phyloP scores from a whole-genome alignment of 2,888 invertebrate genomes.

The Lymantria monacha region DNA sequence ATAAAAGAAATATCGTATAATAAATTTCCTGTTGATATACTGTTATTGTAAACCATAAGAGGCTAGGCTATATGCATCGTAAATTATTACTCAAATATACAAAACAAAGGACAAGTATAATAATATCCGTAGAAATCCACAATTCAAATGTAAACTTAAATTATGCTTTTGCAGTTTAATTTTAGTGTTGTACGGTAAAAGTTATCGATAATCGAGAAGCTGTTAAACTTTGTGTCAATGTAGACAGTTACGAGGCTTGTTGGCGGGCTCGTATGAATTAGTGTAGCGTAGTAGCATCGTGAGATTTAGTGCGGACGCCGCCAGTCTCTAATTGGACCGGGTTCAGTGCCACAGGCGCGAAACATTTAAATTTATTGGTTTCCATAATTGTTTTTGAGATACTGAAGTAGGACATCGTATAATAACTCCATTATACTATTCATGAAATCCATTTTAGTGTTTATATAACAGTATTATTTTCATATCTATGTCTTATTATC shows the following conservation, averaged over 20 bases:
- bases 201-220: constrained; percentile 65
- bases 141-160: neutral
- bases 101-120: no score
- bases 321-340: constrained; percentile 75
- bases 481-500: no score
- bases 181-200: constrained; percentile 46
- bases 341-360: constrained; percentile 73
- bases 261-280: constrained; percentile 75
- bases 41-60: no score
- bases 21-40: no score
- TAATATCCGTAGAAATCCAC: no score
- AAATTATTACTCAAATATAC: no score
- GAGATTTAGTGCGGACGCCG: constrained; percentile 76
- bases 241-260: constrained; percentile 66
- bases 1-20: no score
- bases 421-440: constrained; percentile 47
- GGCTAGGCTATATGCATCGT: no score
- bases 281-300: constrained; percentile 76
- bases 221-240: constrained; percentile 65
- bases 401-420: constrained; percentile 51
- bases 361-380: constrained; percentile 74
- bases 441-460: neutral
- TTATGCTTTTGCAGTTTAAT: constrained; percentile 8
- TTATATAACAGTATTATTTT: no score
- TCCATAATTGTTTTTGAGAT: constrained; percentile 76